Evolutionary conservation across 2,888 invertebrate species (phyloP), one percentile per base, ranked within the genome.

Genomic region (Podotricha telesiphe): DNA sequence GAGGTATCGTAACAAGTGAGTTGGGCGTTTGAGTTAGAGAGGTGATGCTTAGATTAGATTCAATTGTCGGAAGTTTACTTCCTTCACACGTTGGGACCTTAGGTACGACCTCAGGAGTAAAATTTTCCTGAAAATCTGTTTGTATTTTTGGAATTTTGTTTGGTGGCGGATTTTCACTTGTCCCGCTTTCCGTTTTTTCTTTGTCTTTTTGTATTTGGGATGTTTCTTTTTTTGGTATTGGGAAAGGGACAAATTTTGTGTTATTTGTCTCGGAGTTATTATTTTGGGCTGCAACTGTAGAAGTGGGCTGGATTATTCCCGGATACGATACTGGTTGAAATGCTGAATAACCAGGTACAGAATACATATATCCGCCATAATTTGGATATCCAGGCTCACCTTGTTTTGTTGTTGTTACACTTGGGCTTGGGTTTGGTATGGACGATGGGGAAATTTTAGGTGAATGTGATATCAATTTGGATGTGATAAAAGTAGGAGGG

Each of bases 401-500:
- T 63, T 80, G 87, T 70, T 87, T 89, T 1, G 84, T 86, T 0
- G 87, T 83, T 10, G 86, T 85, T 0, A 88, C 85, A 58, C 91
- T 93, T 0, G 93, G 93, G 68, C 82, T 93, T 1, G 93, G 92
- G 65, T 89, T 93, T 0, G 93, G 91, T 55, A 93, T 93, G 0
- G 93, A 93, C 0, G 93, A 93, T 4, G 92, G 93, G 0, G 93
- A 90, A 71, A 93, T 93, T 78, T 88, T 92, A 22, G 89, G 86
- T 1, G 89, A 87, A 74, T 91, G 88, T 0, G 87, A 80, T 42
- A 90, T 80, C 0, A 88, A 82, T 77, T 89, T 91, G 0, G 86
- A 77, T 17, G 84, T 81, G 47, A 86, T 19, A 67, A 86, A 89
- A n/a, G 78, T 45, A 17, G 86, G 67, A 53, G 67, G 51, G 13